Conservation (phyloP, 1,140 invertebrate genomes). For the Calephelis nemesis region DNA sequence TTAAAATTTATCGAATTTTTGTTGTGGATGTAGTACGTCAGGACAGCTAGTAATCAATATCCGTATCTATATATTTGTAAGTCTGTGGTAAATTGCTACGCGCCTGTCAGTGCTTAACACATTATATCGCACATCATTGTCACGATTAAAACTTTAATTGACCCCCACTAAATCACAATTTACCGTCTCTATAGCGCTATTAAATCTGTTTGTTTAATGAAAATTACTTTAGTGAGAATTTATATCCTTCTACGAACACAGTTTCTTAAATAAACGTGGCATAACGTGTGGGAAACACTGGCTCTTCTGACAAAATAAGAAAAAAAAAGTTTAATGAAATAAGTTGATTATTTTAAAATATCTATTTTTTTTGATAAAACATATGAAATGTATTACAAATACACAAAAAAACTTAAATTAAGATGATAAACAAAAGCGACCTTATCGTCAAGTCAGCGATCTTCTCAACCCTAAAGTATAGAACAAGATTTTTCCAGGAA, state of each 20-base stretch:
- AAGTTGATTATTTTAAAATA: too few species aligned
- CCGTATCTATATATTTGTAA: constrained; percentile 32
- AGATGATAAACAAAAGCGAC: too few species aligned
- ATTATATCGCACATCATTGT: constrained; percentile 66
- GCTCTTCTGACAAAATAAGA: too few species aligned
- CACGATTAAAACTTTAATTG: constrained; percentile 76
- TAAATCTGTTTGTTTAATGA: constrained; percentile 51
- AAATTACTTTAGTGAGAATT: constrained; percentile 21
- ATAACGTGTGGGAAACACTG: background rate
- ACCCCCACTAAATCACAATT: constrained; percentile 76
- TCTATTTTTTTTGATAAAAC: too few species aligned
- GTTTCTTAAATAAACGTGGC: background rate
- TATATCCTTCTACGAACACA: background rate
- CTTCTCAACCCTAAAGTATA: too few species aligned
- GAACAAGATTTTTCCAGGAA: too few species aligned
- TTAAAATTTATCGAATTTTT: too few species aligned
- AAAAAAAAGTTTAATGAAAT: too few species aligned
- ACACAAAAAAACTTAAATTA: too few species aligned
- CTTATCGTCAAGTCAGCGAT: too few species aligned
- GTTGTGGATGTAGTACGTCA: too few species aligned
- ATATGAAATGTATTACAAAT: too few species aligned
- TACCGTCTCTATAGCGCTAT: constrained; percentile 50
- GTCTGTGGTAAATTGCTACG: constrained; percentile 44
- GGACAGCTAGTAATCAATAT: background rate
- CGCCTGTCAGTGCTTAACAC: constrained; percentile 61